A percentile compares a stretch with the other conserved stretches of the same genome.
Conservation (phyloP, 1,140 invertebrate species). For the Drosophila virilis region DNA sequence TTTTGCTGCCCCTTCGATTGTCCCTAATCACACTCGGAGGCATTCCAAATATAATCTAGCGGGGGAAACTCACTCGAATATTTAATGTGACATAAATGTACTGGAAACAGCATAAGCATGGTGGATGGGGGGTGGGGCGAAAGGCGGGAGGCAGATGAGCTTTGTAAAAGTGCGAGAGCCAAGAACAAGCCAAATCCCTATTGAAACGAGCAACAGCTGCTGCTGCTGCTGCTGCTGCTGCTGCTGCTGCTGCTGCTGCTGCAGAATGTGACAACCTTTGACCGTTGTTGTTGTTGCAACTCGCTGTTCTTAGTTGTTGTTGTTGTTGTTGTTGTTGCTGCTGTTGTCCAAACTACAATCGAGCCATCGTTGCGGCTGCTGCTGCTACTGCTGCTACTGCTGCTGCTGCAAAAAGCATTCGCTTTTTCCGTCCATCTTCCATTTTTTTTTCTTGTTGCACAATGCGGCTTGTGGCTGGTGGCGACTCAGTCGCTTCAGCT, state of each 20-base stretch:
- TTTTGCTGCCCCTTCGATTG: conserved; percentile 20
- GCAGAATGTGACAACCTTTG: conserved; percentile 56
- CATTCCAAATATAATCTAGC: conserved; percentile 48
- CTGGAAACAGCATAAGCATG: neutral
- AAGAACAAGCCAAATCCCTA: conserved; percentile 39
- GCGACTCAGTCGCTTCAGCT: conserved; percentile 3
- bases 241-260: no score
- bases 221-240: neutral
- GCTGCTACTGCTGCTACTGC: neutral
- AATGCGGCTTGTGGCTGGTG: conserved; percentile 27
- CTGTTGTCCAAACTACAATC: conserved; percentile 8
- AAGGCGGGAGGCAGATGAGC: no score
- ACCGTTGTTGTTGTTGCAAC: conserved; percentile 25
- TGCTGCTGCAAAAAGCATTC: conserved; percentile 3
- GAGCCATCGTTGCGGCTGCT: neutral
- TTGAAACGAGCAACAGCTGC: conserved; percentile 60
- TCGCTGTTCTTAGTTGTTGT: conserved; percentile 1
- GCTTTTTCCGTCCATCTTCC: neutral
- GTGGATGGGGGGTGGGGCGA: neutral
- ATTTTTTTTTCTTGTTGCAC: conserved; percentile 1
- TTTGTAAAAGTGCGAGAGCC: neutral
- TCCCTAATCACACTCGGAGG: conserved; percentile 67
- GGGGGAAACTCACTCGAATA: conserved; percentile 10
- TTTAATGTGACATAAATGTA: neutral
- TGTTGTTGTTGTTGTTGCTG: neutral